phyloP scores from a whole-genome alignment of 2,888 invertebrate species.

The Tanytarsus gracilentus region DNA sequence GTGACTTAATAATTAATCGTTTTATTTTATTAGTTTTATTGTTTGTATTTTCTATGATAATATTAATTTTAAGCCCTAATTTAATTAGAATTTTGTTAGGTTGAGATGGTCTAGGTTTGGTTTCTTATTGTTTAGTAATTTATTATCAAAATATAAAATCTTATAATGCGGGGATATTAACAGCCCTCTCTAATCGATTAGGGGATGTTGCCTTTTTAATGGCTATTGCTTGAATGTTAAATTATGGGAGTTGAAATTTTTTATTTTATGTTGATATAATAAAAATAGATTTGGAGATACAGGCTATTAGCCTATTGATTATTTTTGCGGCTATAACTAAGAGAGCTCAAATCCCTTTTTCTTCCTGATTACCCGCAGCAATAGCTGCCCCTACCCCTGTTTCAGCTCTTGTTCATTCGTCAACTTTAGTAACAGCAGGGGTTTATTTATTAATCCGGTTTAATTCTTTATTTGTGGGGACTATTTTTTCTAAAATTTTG shows the following conservation, averaged over 20 bases:
- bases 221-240: conserved; percentile 49
- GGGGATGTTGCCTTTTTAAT: conserved; percentile 61
- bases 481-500: conserved; percentile 45
- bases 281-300: conserved; percentile 43
- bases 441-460: conserved; percentile 66
- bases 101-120: conserved; percentile 62
- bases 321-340: conserved; percentile 58
- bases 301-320: conserved; percentile 43
- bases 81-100: conserved; percentile 62
- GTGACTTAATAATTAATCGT: conserved; percentile 50
- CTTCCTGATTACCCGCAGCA: conserved; percentile 62
- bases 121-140: conserved; percentile 64
- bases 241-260: conserved; percentile 50
- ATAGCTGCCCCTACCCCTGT: conserved; percentile 67
- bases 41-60: conserved; percentile 58
- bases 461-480: conserved; percentile 45
- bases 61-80: conserved; percentile 60
- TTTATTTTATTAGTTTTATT: conserved; percentile 57
- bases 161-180: conserved; percentile 62
- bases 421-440: conserved; percentile 68
- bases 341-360: conserved; percentile 75
- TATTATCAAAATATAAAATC: conserved; percentile 61
- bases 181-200: conserved; percentile 62
- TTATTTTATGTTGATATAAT: conserved; percentile 48
- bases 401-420: conserved; percentile 56